Percentiles rank a stretch among this genome's conserved stretches.
Evolutionary conservation across 2,888 invertebrate genomes (phyloP).

Genomic region (Petrolisthes manimaculis): DNA sequence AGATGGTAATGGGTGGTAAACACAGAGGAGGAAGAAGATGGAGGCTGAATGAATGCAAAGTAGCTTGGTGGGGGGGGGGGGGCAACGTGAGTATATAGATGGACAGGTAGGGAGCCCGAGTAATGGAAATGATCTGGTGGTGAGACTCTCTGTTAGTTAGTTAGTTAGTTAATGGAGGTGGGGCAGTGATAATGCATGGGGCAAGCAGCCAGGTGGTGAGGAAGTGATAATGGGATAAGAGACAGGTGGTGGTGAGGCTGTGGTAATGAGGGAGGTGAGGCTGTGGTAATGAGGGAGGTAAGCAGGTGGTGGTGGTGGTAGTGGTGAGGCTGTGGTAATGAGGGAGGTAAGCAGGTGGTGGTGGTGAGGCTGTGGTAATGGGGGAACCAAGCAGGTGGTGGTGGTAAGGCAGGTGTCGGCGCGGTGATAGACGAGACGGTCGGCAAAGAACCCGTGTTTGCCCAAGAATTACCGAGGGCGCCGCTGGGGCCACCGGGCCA

Average conservation of each 20-base stretch:
- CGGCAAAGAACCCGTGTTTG: constrained; percentile 55
- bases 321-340: background rate
- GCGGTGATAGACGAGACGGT: constrained; percentile 56
- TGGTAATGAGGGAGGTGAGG: background rate
- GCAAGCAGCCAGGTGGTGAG: background rate
- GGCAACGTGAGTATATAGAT: background rate
- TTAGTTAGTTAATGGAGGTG: background rate
- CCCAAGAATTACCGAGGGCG: constrained; percentile 56
- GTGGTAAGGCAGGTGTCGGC: constrained; percentile 34
- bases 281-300: background rate
- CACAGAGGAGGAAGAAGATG: background rate
- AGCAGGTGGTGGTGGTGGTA: background rate
- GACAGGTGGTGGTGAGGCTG: constrained; percentile 20
- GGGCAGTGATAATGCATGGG: constrained; percentile 9
- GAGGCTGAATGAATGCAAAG: background rate
- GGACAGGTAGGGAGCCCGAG: background rate
- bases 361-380: constrained; percentile 3
- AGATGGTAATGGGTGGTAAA: background rate
- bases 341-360: background rate
- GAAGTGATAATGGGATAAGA: background rate
- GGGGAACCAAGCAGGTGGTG: background rate
- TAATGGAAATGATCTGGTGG: background rate
- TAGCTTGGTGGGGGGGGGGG: background rate
- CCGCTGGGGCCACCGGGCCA: constrained; percentile 43
- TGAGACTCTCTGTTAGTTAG: background rate